Evolutionary conservation across 2,888 invertebrate genomes (phyloP), one percentile per base, ranked within the genome.

Genomic region (Eupithecia tripunctaria): DNA sequence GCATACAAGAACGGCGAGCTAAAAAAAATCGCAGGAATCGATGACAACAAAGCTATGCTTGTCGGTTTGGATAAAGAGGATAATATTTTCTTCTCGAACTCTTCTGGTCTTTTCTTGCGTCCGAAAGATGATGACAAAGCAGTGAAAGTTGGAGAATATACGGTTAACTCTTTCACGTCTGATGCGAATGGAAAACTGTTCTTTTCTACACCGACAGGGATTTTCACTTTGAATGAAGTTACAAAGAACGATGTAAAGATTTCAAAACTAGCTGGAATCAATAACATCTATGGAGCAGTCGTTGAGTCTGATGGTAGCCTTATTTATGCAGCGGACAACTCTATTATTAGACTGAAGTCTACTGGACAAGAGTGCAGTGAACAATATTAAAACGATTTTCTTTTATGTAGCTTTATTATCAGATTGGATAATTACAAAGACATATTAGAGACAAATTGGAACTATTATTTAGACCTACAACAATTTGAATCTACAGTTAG

Each of bases 101-200:
- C 85, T 25, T 82, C 86, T 36, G 89, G 89, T 43, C 67, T 86
- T 0, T 88, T 82, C 72, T 63, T 72, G 6, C 81, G 81, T 21
- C 78, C 76, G 2, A 84, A 81, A 74, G 67, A 29, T 18, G 69
- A 63, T 15, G 41, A 32, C 0, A 32, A 59, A 21, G 72, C 76
- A 1, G 10, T 41, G 4, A 21, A 72, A 21, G 4, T 82, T 18
- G 82, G 79, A n/a, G 71, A 82, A 7, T 76, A 80, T 29, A 70
- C 74, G 21, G 69, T 80, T 0, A 87, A 85, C 68, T 80, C 81
- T 10, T 80, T 87, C n/a, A 76, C 84, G 7, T 72, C 77, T 43
- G 87, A 88, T 76, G 72, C 74, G 12, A 69, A 82, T 25, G 86
- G 85, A 10, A 80, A 86, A 15, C 64, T 88, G 21, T 83, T 79